These are phyloP conservation scores for Melanotaenia boesemani DNA, from an alignment of 2,797 vertebrate genomes.

Conservation along the genomic window DNA sequence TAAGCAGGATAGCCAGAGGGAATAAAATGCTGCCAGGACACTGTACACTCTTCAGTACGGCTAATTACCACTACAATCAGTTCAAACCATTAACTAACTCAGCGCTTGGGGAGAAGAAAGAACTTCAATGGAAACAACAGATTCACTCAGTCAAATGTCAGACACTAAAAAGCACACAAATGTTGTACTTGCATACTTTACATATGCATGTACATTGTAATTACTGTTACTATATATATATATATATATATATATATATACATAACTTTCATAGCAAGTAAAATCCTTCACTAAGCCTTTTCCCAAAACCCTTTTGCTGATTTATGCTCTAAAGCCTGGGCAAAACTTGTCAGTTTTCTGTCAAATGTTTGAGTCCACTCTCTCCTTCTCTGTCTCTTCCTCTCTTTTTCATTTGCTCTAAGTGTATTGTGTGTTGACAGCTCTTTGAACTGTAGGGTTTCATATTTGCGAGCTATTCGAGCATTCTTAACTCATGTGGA, in stretches of 20 bases:
- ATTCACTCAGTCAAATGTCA: conserved; percentile 41
- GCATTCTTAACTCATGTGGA: conserved; percentile 43
- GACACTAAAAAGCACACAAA: conserved; percentile 16
- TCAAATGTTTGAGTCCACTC: conserved; percentile 34
- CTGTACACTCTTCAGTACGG: conserved; percentile 53
- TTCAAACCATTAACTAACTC: conserved; percentile 53
- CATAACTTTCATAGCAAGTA: background rate
- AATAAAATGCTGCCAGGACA: conserved; percentile 63
- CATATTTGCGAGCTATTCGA: conserved; percentile 54
- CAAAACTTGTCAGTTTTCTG: conserved; percentile 57
- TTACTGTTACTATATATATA: too few relatives aligned
- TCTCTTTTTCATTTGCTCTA: conserved; percentile 18
- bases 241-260: too few relatives aligned
- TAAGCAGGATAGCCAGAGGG: conserved; percentile 65
- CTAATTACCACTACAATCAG: conserved; percentile 64
- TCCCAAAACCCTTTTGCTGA: conserved; percentile 38
- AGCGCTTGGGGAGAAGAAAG: conserved; percentile 24
- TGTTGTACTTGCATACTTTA: conserved; percentile 36
- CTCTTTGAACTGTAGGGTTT: conserved; percentile 63
- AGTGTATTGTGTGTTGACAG: conserved; percentile 60
- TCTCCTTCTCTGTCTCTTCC: conserved; percentile 12
- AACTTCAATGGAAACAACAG: conserved; percentile 39
- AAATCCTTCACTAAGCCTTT: conserved; percentile 49
- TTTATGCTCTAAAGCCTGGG: conserved; percentile 58
- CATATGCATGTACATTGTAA: conserved; percentile 51